These are phyloP conservation scores for Apis cerana DNA, from an alignment of 1,140 invertebrate genomes.

Conservation along the genomic window DNA sequence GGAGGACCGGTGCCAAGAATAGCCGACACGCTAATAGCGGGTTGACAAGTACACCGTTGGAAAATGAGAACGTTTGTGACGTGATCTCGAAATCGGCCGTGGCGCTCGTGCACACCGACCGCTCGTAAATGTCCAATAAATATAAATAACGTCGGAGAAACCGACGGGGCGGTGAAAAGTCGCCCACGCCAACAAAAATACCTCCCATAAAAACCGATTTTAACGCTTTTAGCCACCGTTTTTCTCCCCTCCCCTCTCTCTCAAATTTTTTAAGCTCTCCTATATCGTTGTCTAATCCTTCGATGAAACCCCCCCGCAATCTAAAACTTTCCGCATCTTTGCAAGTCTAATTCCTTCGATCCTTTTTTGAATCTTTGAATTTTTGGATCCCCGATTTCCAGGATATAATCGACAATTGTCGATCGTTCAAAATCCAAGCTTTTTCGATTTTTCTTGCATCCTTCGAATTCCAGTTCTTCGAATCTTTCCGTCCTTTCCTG, in stretches of 20 bases:
- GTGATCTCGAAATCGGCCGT: not conserved
- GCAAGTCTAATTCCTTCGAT: too few relatives aligned
- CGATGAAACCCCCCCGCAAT: not conserved
- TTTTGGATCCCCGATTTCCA: too few relatives aligned
- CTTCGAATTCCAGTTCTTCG: not conserved
- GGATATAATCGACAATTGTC: too few relatives aligned
- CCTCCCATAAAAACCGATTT: not conserved
- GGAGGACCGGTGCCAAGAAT: slow-evolving; percentile 4
- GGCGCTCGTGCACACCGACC: not conserved
- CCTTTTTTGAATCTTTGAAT: too few relatives aligned
- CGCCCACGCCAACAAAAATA: not conserved
- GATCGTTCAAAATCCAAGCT: too few relatives aligned
- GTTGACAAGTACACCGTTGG: slow-evolving; percentile 17
- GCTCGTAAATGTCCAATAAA: not conserved
- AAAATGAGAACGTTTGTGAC: slow-evolving; percentile 18
- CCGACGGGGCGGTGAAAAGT: not conserved
- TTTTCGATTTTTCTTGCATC: not conserved
- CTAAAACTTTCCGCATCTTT: too few relatives aligned
- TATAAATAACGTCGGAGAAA: slow-evolving; percentile 2
- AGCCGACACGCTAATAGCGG: slow-evolving; percentile 8
- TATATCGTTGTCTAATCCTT: not conserved
- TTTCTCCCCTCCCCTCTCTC: not conserved
- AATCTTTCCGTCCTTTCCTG: not conserved
- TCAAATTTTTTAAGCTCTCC: not conserved
- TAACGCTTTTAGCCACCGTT: not conserved